phyloP scores from a whole-genome alignment of 1,140 invertebrate genomes.

The Heliconius eleuchia region DNA sequence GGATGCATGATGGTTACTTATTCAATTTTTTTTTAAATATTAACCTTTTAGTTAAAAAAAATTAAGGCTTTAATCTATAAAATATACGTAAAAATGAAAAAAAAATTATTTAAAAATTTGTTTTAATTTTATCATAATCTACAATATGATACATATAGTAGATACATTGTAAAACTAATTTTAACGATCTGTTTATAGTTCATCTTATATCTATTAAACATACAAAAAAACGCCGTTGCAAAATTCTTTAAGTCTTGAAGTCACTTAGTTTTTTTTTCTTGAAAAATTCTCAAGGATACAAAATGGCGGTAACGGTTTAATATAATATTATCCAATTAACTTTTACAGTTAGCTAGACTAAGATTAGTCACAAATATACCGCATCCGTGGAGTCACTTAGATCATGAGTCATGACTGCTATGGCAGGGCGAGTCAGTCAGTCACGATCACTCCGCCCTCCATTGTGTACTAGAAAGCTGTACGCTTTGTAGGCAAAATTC shows the following conservation, averaged over 20 bases:
- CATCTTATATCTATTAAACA: neutral
- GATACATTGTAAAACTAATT: neutral
- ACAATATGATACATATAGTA: neutral
- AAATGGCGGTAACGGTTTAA: neutral
- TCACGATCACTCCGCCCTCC: slow-evolving; percentile 51
- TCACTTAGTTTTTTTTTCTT: neutral
- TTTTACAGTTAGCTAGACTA: slow-evolving; percentile 23
- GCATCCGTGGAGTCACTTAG: slow-evolving; percentile 21
- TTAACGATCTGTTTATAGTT: neutral
- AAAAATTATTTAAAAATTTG: too few species aligned
- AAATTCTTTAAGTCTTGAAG: neutral
- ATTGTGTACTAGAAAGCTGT: slow-evolving; percentile 51
- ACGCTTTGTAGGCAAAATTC: slow-evolving; percentile 11
- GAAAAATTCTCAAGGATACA: slow-evolving; percentile 14
- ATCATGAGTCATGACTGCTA: slow-evolving; percentile 25
- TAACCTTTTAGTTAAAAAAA: too few species aligned
- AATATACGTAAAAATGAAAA: too few species aligned
- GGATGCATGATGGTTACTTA: too few species aligned
- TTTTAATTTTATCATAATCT: neutral
- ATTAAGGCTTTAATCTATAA: too few species aligned
- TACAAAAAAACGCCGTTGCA: neutral
- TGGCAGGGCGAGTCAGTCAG: slow-evolving; percentile 33
- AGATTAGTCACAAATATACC: slow-evolving; percentile 28
- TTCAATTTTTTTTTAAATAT: too few species aligned
- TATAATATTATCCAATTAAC: slow-evolving; percentile 23